Base-by-base conservation (phyloP, 2,888 invertebrate species). In the Drosophila nigritarsus region DNA sequence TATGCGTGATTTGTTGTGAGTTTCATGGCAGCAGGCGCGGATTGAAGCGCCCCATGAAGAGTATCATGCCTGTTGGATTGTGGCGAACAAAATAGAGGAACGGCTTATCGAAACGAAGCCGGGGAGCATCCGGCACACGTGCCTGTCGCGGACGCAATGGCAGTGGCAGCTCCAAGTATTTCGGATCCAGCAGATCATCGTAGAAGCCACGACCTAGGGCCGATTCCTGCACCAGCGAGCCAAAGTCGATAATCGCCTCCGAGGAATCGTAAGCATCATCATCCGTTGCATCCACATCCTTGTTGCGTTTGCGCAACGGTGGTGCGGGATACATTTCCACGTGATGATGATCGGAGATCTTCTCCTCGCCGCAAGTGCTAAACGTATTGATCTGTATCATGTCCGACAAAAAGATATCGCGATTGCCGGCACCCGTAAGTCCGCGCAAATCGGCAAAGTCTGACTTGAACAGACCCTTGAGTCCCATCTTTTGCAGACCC, bases 11-110 rank as follows among this genome's bases (percentile, higher is more conserved):
- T 34, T 20, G 15, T 29, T 48, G 36, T 32, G 36, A 11, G 18
- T 60, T 75, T 94, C 94, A 97, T 92, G 97, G 97, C 93, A 97
- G 93, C 91, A 97, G 95, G 93, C 96, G 95, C 49, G 97, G 97
- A 93, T 97, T 97, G 94, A 97, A 97, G 91, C 97, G 94, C 49
- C 98, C 98, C 94, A 97, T 97, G 92, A 97, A 97, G 60, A 98
- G 94, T 88, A 98, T 96, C 94, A 98, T 95, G 72, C 98, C 98
- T n/a, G 97, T 96, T 2, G 97, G 98, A 93, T 98, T 98, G 93
- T 98, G 98, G 90, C 98, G 95, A 18, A 98, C 97, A 84, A 97
- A 96, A 92, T 97, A 98, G 32, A 98, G 94, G 94, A 98, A 98
- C 0, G 98, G 98, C 90, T 97, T 94, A 88, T 98, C 97, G 91